Percentiles rank a stretch among this genome's conserved stretches.
Conservation (phyloP, 2,113 vertebrate species). For the Ibidorhyncha struthersii region DNA sequence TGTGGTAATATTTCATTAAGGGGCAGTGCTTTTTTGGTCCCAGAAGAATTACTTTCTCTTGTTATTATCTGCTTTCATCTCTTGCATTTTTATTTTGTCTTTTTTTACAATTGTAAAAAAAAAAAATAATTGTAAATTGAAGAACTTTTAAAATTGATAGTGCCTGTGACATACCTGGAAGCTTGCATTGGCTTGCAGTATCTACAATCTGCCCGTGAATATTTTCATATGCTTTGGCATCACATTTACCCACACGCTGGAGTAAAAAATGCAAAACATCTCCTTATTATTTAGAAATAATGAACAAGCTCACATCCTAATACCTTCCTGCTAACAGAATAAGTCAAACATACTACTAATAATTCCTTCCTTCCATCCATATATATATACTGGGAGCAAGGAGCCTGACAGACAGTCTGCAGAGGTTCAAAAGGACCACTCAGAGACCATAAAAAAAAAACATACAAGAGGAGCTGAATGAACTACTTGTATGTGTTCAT, state of each 20-base stretch:
- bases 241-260: conserved; percentile 78
- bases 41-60: not conserved
- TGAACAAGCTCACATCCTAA: not conserved
- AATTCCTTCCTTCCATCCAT: not conserved
- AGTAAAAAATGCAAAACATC: not conserved
- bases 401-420: not conserved
- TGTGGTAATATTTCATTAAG: not conserved
- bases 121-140: not conserved
- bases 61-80: not conserved
- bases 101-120: not conserved
- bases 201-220: not conserved
- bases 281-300: not conserved
- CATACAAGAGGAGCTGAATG: not conserved
- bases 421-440: not conserved
- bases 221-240: not conserved
- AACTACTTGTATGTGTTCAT: not conserved
- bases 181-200: not conserved
- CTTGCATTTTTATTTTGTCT: not conserved
- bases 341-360: not conserved
- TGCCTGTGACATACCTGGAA: conserved; percentile 52
- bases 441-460: not conserved
- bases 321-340: not conserved
- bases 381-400: not conserved
- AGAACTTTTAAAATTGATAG: not conserved
- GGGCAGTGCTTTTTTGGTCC: not conserved